Evolutionary conservation across 2,113 vertebrate genomes (phyloP), one percentile per base, ranked within the genome.

Genomic region (Megaceryle maxima): DNA sequence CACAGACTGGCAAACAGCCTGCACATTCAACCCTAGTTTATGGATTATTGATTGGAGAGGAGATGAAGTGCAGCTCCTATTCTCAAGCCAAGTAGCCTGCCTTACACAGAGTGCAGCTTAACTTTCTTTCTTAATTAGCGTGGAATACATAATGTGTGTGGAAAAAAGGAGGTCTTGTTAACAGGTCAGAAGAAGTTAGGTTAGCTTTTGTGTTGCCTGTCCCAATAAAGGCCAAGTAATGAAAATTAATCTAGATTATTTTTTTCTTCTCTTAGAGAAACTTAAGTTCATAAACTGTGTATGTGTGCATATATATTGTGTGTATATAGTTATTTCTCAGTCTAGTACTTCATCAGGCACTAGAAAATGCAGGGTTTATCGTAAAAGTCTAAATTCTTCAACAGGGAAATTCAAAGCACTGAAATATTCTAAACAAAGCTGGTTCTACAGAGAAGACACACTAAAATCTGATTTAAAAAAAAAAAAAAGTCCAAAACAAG

Each of bases 21-120:
- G 91, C 79, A 88, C 60, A 43, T 93, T 96, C 89, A 95, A 81
- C 63, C 70, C 90, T 35, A 28, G 66, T 92, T 96, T 94, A 97
- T 97, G 93, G 96, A 95, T 97, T 97, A 96, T 96, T 97, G 96
- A 97, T 97, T 96, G 91, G 91, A 76, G 84, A 91, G 87, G 72
- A 95, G 92, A 96, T 96, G 89, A 84, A 82, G 90, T 46, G 59
- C 80, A 91, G 88, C 88, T 97, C 92, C 83, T 82, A 35, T 92
- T 96, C 80, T 92, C 87, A 78, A 84, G 64, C 51, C 64, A 91
- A 78, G 60, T 85, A 55, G 90, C 51, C 93, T 93, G 93, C 76
- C 88, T 95, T 95, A 96, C 79, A 75, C 57, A 41, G 55, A 90
- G 57, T 76, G 80, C 81, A 80, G 81, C 90, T 94, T 94, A 72